phyloP scores from a whole-genome alignment of 2,888 invertebrate genomes.

The Epistrophe grossulariae region DNA sequence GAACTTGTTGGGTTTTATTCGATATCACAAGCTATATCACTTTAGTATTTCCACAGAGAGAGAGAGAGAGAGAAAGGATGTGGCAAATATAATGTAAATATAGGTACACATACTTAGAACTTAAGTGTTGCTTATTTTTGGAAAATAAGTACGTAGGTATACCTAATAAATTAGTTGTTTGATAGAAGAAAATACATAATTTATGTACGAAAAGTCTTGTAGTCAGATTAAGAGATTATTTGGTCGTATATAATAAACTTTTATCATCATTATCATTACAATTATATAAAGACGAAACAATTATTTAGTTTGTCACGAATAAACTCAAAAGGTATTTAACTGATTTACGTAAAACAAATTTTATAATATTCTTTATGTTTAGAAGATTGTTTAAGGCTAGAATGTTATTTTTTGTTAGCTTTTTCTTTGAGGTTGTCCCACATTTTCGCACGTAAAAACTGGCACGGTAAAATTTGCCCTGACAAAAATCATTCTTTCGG shows the following conservation, averaged over 20 bases:
- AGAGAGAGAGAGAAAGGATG: slow-evolving; percentile 4
- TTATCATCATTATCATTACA: too few species aligned
- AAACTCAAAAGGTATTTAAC: too few species aligned
- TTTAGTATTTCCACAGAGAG: neutral
- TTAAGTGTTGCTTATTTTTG: slow-evolving; percentile 7
- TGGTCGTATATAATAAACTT: neutral
- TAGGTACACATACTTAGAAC: neutral
- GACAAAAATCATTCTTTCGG: too few species aligned
- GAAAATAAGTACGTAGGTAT: neutral
- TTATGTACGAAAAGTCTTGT: neutral
- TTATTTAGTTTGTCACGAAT: too few species aligned
- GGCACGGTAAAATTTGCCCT: too few species aligned
- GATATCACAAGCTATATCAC: neutral
- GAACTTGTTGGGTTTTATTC: slow-evolving; percentile 26
- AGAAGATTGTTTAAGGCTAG: too few species aligned
- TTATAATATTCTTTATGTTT: too few species aligned
- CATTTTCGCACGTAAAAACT: too few species aligned
- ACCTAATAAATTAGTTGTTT: neutral
- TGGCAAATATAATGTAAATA: neutral
- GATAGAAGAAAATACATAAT: neutral
- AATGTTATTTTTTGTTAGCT: too few species aligned
- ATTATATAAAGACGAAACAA: too few species aligned
- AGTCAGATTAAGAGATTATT: neutral
- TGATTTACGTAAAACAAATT: too few species aligned
- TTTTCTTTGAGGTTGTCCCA: too few species aligned